Conservation (phyloP, 2,888 invertebrate genomes). For the Frankliniella intonsa region DNA sequence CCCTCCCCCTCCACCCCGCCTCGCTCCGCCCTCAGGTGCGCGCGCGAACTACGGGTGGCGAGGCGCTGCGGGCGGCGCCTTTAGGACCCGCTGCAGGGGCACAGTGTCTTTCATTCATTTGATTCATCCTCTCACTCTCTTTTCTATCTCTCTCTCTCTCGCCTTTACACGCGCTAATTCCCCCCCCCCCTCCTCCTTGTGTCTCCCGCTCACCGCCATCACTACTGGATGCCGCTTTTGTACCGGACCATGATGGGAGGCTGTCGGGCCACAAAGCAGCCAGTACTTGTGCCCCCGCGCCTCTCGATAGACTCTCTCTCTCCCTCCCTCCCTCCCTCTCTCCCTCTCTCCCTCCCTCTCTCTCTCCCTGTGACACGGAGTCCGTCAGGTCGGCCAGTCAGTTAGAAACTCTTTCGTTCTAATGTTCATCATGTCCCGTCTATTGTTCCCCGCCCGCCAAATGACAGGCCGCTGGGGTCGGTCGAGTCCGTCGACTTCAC, state of each 20-base stretch:
- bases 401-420: no score
- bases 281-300: neutral
- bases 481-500: no score
- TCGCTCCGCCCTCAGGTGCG: neutral
- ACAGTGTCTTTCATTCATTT: neutral
- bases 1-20: neutral
- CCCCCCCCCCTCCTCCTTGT: neutral
- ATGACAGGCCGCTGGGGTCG: no score
- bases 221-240: neutral
- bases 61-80: no score
- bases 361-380: no score
- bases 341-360: neutral
- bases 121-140: neutral
- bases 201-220: neutral
- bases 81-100: neutral
- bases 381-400: no score
- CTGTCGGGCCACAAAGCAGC: neutral
- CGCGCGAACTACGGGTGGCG: neutral
- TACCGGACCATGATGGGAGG: neutral
- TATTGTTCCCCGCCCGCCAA: no score
- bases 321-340: neutral
- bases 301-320: neutral
- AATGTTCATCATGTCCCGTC: no score
- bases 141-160: neutral
- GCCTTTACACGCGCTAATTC: neutral